phyloP scores from a whole-genome alignment of 2,113 vertebrate species.

The Chionis minor region DNA sequence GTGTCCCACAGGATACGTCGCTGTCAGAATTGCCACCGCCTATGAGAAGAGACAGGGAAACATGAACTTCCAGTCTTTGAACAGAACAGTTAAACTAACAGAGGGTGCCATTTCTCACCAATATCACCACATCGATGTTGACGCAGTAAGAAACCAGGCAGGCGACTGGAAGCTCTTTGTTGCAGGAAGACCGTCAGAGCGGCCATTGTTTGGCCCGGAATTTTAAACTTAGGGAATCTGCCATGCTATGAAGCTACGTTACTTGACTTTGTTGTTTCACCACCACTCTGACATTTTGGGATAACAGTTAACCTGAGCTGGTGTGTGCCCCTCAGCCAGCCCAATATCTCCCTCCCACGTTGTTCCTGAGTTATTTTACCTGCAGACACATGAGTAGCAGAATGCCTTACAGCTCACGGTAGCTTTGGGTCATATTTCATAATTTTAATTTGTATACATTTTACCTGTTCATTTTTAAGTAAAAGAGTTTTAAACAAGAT shows the following conservation, averaged over 20 bases:
- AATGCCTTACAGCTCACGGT: not conserved
- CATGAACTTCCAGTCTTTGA: not conserved
- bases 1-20: slow-evolving; percentile 97
- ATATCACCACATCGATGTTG: not conserved
- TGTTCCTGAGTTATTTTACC: not conserved
- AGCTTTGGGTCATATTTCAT: not conserved
- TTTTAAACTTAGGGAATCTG: not conserved
- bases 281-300: not conserved
- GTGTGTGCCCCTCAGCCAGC: not conserved
- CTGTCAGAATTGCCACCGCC: slow-evolving; percentile 96
- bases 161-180: not conserved
- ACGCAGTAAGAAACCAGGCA: not conserved
- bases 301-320: not conserved
- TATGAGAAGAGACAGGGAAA: slow-evolving; percentile 64
- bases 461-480: not conserved
- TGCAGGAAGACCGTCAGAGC: not conserved
- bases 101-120: not conserved
- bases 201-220: not conserved
- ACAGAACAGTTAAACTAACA: not conserved
- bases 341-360: not conserved
- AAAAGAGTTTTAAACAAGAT: not conserved
- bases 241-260: not conserved
- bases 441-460: not conserved
- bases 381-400: not conserved
- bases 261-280: not conserved